phyloP scores from a whole-genome alignment of 2,113 vertebrate genomes.

The Anhinga anhinga region DNA sequence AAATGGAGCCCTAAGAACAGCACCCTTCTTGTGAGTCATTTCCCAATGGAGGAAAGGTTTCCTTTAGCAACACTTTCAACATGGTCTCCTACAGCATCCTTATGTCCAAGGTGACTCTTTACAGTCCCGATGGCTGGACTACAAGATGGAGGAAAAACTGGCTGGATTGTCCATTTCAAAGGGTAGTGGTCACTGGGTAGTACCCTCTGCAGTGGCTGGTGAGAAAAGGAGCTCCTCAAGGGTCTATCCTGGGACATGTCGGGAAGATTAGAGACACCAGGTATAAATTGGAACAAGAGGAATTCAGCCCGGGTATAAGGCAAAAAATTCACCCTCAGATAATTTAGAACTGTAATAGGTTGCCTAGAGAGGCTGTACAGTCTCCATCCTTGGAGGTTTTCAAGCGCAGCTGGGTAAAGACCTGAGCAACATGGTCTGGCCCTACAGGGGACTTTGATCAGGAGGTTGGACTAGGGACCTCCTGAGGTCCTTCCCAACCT shows the following conservation, averaged over 20 bases:
- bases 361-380: neutral
- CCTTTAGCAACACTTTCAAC: neutral
- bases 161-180: neutral
- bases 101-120: neutral
- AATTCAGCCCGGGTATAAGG: neutral
- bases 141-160: neutral
- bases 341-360: neutral
- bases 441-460: neutral
- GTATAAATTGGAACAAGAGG: neutral
- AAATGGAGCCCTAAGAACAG: neutral
- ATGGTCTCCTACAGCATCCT: neutral
- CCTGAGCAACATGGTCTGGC: neutral
- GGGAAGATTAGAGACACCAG: neutral
- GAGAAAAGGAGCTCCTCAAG: neutral
- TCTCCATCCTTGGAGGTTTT: neutral
- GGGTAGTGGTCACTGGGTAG: neutral
- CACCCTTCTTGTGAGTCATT: neutral
- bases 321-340: neutral
- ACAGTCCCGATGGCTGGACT: neutral
- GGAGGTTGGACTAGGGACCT: neutral
- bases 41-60: neutral
- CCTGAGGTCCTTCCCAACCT: neutral
- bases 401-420: neutral
- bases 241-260: neutral
- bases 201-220: rapidly evolving